Percentiles rank a stretch among this genome's conserved stretches.
Evolutionary conservation across 2,888 invertebrate species (phyloP).

Genomic region (Apamea anceps): DNA sequence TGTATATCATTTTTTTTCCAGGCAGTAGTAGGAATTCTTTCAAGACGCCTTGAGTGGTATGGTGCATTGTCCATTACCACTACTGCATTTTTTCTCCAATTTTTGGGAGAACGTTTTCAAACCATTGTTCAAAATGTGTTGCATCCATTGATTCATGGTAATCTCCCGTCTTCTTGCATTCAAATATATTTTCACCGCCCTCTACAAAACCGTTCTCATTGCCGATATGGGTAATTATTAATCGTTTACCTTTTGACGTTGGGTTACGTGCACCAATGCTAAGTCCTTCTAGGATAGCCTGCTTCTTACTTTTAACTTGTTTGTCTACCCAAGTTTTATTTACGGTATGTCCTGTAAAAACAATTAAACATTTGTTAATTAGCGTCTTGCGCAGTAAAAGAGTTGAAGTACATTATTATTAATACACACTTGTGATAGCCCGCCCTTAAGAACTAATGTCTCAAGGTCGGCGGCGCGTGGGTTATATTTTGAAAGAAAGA

Average conservation of each 20-base stretch:
- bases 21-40: constrained; percentile 13
- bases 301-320: constrained; percentile 35
- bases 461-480: constrained; percentile 29
- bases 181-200: constrained; percentile 52
- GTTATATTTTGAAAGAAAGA: constrained; percentile 41
- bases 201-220: constrained; percentile 48
- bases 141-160: constrained; percentile 51
- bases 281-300: constrained; percentile 51
- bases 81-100: constrained; percentile 27
- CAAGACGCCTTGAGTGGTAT: constrained; percentile 10
- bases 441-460: not conserved
- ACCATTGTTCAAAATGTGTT: constrained; percentile 57
- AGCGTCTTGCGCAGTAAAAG: constrained; percentile 35
- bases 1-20: constrained; percentile 36
- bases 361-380: constrained; percentile 11
- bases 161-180: constrained; percentile 54
- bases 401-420: constrained; percentile 40
- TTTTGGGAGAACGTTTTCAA: constrained; percentile 33
- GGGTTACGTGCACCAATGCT: constrained; percentile 29
- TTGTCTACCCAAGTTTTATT: constrained; percentile 15
- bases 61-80: constrained; percentile 20
- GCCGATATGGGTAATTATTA: constrained; percentile 57
- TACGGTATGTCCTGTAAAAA: constrained; percentile 18
- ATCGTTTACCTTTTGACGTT: constrained; percentile 54
- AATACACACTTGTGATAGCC: constrained; percentile 41